A percentile compares a stretch with the other conserved stretches of the same genome.
Evolutionary conservation across 2,888 invertebrate genomes (phyloP).

Genomic region (Sarcophaga subvicina): DNA sequence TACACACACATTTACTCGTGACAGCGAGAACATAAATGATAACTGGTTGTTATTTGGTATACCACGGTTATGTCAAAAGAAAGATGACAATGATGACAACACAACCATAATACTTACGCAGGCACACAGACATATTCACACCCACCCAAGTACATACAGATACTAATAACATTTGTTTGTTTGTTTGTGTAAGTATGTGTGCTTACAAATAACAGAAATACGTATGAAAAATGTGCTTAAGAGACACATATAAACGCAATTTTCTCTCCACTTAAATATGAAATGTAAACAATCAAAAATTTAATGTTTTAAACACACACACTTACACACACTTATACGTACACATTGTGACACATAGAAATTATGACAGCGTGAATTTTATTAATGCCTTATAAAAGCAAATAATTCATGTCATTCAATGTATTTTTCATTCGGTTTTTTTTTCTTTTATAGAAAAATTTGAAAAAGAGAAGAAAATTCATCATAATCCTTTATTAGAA

Average conservation of each 20-base stretch:
- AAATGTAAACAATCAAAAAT: slow-evolving; percentile 68
- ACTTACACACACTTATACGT: background rate
- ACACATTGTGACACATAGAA: slow-evolving; percentile 42
- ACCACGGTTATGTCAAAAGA: slow-evolving; percentile 56
- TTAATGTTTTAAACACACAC: slow-evolving; percentile 62
- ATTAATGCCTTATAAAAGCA: background rate
- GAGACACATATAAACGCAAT: slow-evolving; percentile 62
- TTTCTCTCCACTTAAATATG: slow-evolving; percentile 67
- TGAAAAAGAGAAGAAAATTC: background rate
- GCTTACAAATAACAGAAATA: background rate
- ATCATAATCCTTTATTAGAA: background rate
- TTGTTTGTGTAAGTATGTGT: slow-evolving; percentile 10
- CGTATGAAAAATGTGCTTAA: slow-evolving; percentile 44
- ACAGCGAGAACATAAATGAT: slow-evolving; percentile 46
- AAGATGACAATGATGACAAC: slow-evolving; percentile 65
- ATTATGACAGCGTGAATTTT: slow-evolving; percentile 38
- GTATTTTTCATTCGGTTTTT: slow-evolving; percentile 1
- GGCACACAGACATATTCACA: background rate
- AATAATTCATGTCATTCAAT: background rate
- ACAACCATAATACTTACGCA: slow-evolving; percentile 9
- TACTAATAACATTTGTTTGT: slow-evolving; percentile 2
- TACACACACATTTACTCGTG: background rate
- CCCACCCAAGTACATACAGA: slow-evolving; percentile 14
- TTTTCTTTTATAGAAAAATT: background rate
- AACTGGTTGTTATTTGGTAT: slow-evolving; percentile 53